Conservation (phyloP, 2,113 vertebrate genomes). For the Nothocercus julius region DNA sequence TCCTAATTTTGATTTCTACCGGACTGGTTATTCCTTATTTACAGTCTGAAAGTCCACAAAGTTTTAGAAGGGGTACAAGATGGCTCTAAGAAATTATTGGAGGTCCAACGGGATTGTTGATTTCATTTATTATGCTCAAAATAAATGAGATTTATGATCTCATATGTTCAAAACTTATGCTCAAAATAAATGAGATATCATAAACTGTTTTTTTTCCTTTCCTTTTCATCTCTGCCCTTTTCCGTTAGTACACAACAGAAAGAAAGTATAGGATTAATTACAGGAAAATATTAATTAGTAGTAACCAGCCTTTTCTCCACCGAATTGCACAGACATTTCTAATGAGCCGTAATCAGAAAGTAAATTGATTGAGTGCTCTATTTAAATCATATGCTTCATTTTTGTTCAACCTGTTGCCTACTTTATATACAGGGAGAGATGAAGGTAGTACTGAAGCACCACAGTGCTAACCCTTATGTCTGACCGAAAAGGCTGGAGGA, state of each 20-base stretch:
- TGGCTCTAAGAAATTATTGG: neutral
- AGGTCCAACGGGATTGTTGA: no score
- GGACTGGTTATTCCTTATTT: neutral
- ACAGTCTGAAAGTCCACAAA: neutral
- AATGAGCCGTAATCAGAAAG: neutral
- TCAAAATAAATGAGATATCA: neutral
- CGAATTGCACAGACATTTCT: neutral
- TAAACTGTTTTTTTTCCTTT: rapidly evolving
- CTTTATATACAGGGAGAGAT: neutral
- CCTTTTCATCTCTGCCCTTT: neutral
- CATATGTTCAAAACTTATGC: neutral
- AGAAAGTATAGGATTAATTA: neutral
- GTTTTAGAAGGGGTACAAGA: no score
- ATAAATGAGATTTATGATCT: rapidly evolving
- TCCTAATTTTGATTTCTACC: neutral
- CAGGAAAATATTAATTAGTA: neutral
- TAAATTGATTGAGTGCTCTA: neutral
- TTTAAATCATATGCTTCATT: neutral
- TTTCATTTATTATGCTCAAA: no score
- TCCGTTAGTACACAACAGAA: neutral
- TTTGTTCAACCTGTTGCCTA: neutral
- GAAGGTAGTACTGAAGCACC: neutral
- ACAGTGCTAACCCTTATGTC: neutral
- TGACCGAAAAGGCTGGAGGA: neutral
- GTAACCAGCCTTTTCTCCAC: neutral